Percentiles rank a stretch among this genome's conserved stretches.
Evolutionary conservation across 2,113 vertebrate species (phyloP).

Genomic region (Chionodraco myersi): DNA sequence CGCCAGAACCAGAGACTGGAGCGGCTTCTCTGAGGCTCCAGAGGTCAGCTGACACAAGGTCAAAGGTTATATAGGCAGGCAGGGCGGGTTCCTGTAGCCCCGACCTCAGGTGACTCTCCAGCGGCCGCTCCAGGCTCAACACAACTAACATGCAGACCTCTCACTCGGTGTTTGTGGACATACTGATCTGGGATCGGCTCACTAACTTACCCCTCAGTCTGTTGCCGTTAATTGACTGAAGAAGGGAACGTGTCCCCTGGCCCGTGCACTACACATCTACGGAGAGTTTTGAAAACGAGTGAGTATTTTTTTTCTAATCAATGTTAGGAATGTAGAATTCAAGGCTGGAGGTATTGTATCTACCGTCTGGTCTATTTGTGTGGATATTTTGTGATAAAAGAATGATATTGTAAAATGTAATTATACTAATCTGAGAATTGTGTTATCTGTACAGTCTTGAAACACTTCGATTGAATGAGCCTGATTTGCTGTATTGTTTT

Average conservation of each 20-base stretch:
- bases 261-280: conserved; percentile 65
- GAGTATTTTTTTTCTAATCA: conserved; percentile 74
- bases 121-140: conserved; percentile 36
- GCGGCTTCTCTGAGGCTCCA: conserved; percentile 22
- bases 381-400: conserved; percentile 81
- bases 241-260: conserved; percentile 63
- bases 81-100: conserved; percentile 75
- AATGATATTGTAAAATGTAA: conserved; percentile 70
- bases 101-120: conserved; percentile 27
- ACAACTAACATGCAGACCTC: conserved; percentile 24
- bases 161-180: conserved; percentile 44
- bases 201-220: conserved; percentile 49
- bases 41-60: conserved; percentile 37
- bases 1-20: conserved; percentile 10
- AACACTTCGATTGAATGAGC: conserved; percentile 50
- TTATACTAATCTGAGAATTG: conserved; percentile 60
- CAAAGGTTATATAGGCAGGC: conserved; percentile 40
- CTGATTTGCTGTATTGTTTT: conserved; percentile 65
- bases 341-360: conserved; percentile 62
- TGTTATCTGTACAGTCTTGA: conserved; percentile 61
- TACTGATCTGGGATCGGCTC: conserved; percentile 75
- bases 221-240: conserved; percentile 74
- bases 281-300: conserved; percentile 60
- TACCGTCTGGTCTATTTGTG: conserved; percentile 64
- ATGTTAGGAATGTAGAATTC: conserved; percentile 78